Conservation (phyloP, 64 coral and sea anemone species). For the Exaiptasia diaphana region DNA sequence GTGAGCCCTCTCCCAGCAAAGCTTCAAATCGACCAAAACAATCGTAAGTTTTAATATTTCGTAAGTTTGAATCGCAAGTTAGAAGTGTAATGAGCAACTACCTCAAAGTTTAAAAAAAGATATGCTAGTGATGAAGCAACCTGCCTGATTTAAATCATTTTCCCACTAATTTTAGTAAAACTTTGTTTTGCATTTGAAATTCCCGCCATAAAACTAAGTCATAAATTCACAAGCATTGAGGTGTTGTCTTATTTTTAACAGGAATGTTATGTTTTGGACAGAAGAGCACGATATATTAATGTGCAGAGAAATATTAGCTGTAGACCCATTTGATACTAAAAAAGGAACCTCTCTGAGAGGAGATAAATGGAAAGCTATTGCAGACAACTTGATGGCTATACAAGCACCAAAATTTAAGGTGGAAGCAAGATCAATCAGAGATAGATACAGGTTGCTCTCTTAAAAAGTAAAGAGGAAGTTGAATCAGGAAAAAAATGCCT, state of each 20-base stretch:
- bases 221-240: conserved; percentile 21
- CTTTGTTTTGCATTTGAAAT: conserved; percentile 1
- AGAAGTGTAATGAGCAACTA: neutral
- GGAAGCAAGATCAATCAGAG: neutral
- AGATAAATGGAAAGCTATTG: conserved; percentile 1
- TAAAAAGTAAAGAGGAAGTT: conserved; percentile 11
- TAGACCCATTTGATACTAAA: conserved; percentile 58
- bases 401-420: conserved; percentile 2
- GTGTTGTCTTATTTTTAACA: conserved; percentile 37
- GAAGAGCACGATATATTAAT: conserved; percentile 20
- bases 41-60: conserved; percentile 30
- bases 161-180: neutral
- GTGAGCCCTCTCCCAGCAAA: neutral
- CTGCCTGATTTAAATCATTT: conserved; percentile 33
- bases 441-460: neutral
- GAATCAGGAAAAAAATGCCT: conserved; percentile 41
- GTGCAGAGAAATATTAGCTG: conserved; percentile 47
- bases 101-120: neutral
- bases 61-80: neutral
- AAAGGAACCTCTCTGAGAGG: conserved; percentile 37
- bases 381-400: neutral
- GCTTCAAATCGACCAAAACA: conserved; percentile 31
- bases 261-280: conserved; percentile 58
- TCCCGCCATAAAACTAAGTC: conserved; percentile 15
- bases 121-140: conserved; percentile 51